Conservation (phyloP, 2,113 vertebrate species). For the Coracopsis vasa region DNA sequence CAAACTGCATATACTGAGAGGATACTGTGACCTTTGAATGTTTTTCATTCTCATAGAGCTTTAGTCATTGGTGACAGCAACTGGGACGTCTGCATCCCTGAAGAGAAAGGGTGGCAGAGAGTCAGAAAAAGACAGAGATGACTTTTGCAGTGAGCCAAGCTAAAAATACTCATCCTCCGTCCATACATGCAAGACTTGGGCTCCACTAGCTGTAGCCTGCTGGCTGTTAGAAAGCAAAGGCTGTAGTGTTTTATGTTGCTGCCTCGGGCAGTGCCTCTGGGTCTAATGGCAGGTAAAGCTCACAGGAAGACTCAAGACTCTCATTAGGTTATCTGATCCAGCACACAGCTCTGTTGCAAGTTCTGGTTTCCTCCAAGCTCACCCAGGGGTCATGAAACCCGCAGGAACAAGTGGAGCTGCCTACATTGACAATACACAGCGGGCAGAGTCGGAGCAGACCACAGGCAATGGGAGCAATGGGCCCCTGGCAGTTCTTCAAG, state of each 20-base stretch:
- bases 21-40: background rate
- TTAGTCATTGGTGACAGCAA: background rate
- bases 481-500: background rate
- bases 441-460: background rate
- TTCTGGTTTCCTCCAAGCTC: background rate
- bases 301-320: background rate
- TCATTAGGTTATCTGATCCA: background rate
- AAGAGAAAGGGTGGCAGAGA: background rate
- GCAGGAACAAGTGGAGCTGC: background rate
- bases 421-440: accelerated
- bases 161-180: background rate
- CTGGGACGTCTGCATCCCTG: accelerated
- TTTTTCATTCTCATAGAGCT: background rate
- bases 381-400: background rate
- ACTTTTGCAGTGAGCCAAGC: background rate
- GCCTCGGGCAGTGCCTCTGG: background rate
- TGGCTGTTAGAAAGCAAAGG: background rate
- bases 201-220: background rate
- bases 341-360: background rate
- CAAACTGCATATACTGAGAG: background rate
- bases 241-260: background rate
- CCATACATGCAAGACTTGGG: background rate
- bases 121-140: background rate
- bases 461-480: background rate
- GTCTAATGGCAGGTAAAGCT: background rate